Evolutionary conservation across 2,888 invertebrate genomes (phyloP).

Genomic region (Electrophaes corylata): DNA sequence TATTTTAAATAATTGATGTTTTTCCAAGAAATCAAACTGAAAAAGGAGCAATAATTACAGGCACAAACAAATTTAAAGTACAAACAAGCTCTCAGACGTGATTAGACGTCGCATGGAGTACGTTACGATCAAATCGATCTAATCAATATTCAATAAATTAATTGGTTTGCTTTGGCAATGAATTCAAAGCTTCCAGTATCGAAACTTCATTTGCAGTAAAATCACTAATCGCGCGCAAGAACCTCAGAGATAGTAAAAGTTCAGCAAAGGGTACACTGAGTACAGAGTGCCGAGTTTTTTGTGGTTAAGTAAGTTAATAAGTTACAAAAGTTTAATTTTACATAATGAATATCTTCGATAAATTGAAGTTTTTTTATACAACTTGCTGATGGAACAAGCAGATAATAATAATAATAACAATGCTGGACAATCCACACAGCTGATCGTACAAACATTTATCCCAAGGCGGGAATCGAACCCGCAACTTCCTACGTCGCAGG

Average conservation of each 20-base stretch:
- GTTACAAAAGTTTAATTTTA: too few species aligned
- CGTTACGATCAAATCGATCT: slow-evolving; percentile 1
- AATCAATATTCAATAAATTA: slow-evolving; percentile 10
- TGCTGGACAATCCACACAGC: too few species aligned
- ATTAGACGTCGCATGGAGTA: slow-evolving; percentile 5
- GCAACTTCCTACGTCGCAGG: too few species aligned
- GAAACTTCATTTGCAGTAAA: slow-evolving; percentile 20
- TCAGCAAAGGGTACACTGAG: slow-evolving; percentile 3
- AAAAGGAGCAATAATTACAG: background rate
- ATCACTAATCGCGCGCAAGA: slow-evolving; percentile 16
- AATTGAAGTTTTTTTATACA: too few species aligned
- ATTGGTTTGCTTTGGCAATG: slow-evolving; percentile 16
- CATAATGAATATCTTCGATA: too few species aligned
- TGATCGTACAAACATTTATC: too few species aligned
- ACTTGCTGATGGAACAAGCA: too few species aligned
- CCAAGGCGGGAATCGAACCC: too few species aligned
- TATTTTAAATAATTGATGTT: too few species aligned
- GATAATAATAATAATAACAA: too few species aligned
- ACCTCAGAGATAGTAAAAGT: slow-evolving; percentile 5
- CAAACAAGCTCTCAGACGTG: slow-evolving; percentile 7
- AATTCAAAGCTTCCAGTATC: slow-evolving; percentile 15
- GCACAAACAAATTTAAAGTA: slow-evolving; percentile 3
- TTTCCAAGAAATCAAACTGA: background rate
- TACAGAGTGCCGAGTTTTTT: too few species aligned
- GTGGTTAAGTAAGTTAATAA: too few species aligned